Evolutionary conservation across 2,888 invertebrate species (phyloP).

Genomic region (Parnassius apollo): DNA sequence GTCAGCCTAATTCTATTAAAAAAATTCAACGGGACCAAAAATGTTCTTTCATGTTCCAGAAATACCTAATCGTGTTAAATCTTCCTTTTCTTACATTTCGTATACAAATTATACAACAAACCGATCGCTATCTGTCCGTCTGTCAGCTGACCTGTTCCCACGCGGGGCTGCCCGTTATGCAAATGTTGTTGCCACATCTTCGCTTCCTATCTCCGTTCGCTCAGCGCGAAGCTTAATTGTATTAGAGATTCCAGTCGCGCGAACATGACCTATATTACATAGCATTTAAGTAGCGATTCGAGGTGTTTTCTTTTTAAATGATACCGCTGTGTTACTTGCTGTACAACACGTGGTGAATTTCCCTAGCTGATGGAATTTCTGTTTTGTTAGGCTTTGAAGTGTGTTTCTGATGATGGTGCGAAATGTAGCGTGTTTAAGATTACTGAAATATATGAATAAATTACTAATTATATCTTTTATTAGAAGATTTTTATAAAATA

Average conservation of each 20-base stretch:
- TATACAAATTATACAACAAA: neutral
- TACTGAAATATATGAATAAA: too few relatives aligned
- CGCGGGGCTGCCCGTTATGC: slow-evolving; percentile 16
- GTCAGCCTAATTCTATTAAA: too few relatives aligned
- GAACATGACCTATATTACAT: neutral
- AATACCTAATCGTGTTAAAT: neutral
- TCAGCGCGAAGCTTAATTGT: neutral
- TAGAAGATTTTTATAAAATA: too few relatives aligned
- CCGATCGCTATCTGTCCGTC: neutral
- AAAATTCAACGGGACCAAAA: too few relatives aligned
- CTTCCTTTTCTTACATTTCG: neutral
- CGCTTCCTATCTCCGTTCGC: neutral
- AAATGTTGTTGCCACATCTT: slow-evolving; percentile 23
- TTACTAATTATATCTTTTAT: too few relatives aligned
- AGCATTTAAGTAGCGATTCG: too few relatives aligned
- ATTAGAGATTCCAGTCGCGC: neutral
- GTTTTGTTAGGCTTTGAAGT: slow-evolving; percentile 21
- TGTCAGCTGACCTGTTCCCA: slow-evolving; percentile 14
- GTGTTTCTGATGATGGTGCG: too few relatives aligned
- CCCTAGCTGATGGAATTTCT: slow-evolving; percentile 21
- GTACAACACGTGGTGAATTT: slow-evolving; percentile 15
- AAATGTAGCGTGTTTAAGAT: too few relatives aligned
- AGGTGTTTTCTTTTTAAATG: neutral
- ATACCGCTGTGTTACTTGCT: neutral
- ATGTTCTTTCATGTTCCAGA: too few relatives aligned